Evolutionary conservation across 2,888 invertebrate genomes (phyloP).

Genomic region (Theristus sp.): DNA sequence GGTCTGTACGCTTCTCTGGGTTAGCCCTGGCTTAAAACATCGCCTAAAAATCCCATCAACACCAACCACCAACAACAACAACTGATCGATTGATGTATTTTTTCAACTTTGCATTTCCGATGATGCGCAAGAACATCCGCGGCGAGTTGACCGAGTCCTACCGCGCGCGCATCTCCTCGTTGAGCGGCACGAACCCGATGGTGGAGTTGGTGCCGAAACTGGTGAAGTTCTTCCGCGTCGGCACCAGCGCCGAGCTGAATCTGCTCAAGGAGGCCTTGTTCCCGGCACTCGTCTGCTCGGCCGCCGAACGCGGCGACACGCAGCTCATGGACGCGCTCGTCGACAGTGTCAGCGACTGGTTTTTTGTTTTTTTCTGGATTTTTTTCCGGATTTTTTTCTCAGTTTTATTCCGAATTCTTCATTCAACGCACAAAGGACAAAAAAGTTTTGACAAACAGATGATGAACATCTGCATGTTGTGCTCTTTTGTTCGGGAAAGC

Average conservation of each 20-base stretch:
- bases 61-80: too few relatives aligned
- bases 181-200: background rate
- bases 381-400: too few relatives aligned
- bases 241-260: background rate
- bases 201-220: background rate
- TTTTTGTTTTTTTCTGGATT: too few relatives aligned
- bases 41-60: too few relatives aligned
- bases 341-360: constrained; percentile 8
- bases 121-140: constrained; percentile 53
- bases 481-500: too few relatives aligned
- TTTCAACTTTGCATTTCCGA: constrained; percentile 40
- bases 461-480: too few relatives aligned
- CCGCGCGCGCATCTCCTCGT: background rate
- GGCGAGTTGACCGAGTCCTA: constrained; percentile 51
- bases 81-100: too few relatives aligned
- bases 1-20: too few relatives aligned
- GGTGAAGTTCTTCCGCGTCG: background rate
- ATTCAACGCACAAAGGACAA: too few relatives aligned
- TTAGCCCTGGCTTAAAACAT: too few relatives aligned
- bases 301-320: constrained; percentile 36
- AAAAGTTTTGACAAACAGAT: too few relatives aligned
- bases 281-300: constrained; percentile 49
- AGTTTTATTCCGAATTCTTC: too few relatives aligned
- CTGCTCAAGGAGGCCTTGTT: constrained; percentile 40
- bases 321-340: constrained; percentile 20